Evolutionary conservation across 2,113 vertebrate genomes (phyloP).

Genomic region (Psophia crepitans): DNA sequence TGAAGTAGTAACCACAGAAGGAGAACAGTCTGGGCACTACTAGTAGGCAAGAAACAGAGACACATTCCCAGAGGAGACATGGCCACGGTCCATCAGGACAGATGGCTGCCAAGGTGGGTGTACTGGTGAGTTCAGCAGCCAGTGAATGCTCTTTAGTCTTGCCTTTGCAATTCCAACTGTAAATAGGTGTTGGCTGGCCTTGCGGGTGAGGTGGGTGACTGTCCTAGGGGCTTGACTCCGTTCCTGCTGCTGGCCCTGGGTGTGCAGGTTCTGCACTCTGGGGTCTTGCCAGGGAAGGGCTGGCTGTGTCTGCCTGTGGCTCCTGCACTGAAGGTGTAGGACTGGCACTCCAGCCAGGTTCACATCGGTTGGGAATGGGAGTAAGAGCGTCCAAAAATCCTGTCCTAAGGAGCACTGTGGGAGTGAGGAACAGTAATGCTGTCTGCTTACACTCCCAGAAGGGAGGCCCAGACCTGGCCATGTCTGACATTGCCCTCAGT

Average conservation of each 20-base stretch:
- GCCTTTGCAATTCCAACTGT: neutral
- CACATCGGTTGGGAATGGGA: neutral
- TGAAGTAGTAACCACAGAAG: neutral
- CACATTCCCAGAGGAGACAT: too few relatives aligned
- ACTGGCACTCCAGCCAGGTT: fast-evolving
- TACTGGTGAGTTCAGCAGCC: neutral
- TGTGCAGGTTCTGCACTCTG: fast-evolving
- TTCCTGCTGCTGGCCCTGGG: fast-evolving
- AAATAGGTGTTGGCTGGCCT: neutral
- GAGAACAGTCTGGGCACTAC: neutral
- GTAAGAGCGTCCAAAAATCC: neutral
- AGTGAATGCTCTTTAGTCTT: neutral
- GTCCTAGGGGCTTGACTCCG: fast-evolving
- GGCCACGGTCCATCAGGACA: neutral
- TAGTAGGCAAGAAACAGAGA: fast-evolving
- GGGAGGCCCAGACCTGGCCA: fast-evolving
- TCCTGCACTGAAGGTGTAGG: neutral
- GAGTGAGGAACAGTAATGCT: neutral
- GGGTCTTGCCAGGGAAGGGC: fast-evolving
- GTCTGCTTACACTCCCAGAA: neutral
- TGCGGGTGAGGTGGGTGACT: neutral
- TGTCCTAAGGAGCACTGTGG: fast-evolving
- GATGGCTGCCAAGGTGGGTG: fast-evolving
- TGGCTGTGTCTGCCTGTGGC: neutral
- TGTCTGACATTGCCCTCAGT: fast-evolving